Evolutionary conservation across 2,113 vertebrate species (phyloP).

Genomic region (Ascaphus truei): DNA sequence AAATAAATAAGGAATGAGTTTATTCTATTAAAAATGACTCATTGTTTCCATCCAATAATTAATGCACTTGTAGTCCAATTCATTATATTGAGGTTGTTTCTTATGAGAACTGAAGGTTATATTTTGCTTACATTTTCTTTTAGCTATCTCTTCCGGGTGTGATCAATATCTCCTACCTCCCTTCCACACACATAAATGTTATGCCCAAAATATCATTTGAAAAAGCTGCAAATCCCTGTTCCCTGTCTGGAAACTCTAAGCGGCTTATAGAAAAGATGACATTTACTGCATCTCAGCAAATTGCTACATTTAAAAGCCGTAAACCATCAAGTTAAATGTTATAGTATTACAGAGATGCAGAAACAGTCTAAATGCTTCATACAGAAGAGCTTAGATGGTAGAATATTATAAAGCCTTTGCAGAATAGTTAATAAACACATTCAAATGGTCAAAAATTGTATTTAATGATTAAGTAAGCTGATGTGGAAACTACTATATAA

Average conservation of each 20-base stretch:
- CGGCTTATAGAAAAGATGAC: constrained; percentile 35
- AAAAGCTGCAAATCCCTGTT: constrained; percentile 11
- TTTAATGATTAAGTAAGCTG: too few species aligned
- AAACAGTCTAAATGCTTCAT: neutral
- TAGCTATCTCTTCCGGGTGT: constrained; percentile 1
- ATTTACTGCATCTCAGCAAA: constrained; percentile 25
- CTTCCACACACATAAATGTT: constrained; percentile 12
- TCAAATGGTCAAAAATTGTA: too few species aligned
- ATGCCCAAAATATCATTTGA: constrained; percentile 22
- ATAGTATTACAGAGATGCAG: constrained; percentile 3
- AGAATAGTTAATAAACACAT: constrained; percentile 4
- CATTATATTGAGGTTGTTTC: neutral
- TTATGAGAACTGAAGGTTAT: neutral
- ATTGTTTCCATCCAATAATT: constrained; percentile 7
- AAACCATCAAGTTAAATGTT: constrained; percentile 30
- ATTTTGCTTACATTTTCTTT: neutral
- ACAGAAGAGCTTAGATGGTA: neutral
- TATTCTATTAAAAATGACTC: neutral
- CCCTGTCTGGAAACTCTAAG: constrained; percentile 22
- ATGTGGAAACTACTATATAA: too few species aligned
- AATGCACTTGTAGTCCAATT: neutral
- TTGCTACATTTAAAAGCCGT: constrained; percentile 27
- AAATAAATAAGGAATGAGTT: constrained; percentile 14
- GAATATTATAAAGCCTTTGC: neutral
- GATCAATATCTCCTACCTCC: constrained; percentile 19